Base-by-base conservation (phyloP, 2,113 vertebrate genomes). In the Leptobrachium leishanense region DNA sequence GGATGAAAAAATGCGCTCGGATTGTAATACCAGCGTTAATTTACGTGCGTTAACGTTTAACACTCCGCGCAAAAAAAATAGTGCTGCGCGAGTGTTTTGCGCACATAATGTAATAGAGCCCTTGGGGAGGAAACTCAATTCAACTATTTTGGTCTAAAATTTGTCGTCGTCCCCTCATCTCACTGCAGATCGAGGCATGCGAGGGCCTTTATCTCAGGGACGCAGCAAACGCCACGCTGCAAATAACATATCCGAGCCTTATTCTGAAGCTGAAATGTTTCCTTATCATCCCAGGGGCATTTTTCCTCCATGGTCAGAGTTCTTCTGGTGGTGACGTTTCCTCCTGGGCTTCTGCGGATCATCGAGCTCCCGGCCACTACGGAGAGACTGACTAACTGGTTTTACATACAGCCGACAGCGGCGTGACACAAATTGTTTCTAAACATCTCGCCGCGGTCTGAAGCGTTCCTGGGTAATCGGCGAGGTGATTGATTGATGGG, bases 371-470 rank as follows among this genome's bases (percentile, higher is more conserved):
- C 41, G 53, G 42, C 57, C 63, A 31, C 6, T 31, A 55, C 69
- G 39, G 31, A 77, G 75, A 77, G 54, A 70, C 54, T 31, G 43
- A 79, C 69, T 72, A 66, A 79, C 59, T 55, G 31, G 68, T 79
- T 79, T 65, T 43, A 2, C 20, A 53, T 53, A 64, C 53, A 42
- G 69, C 77, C 72, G 59, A 31, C 43, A 42, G 39, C 31, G 2
- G 0, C 46, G 8, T 13, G 42, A 20, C 59, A 5, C 0, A 66
- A 3, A 4, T 59, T 12, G 50, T 59, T 59, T 5, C 4, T 8
- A 50, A 50, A 50, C 8, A 50, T 50, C 20, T 31, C 20, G 20
- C 20, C 20, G 20, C 20, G 20, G 20, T 31, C 20, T 31, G 20
- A 31, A 31, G 20, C 20, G 20, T 31, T 31, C 20, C 20, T 31